Evolutionary conservation across 1,140 invertebrate species (phyloP).

Genomic region (Himalopsyche phryganea): DNA sequence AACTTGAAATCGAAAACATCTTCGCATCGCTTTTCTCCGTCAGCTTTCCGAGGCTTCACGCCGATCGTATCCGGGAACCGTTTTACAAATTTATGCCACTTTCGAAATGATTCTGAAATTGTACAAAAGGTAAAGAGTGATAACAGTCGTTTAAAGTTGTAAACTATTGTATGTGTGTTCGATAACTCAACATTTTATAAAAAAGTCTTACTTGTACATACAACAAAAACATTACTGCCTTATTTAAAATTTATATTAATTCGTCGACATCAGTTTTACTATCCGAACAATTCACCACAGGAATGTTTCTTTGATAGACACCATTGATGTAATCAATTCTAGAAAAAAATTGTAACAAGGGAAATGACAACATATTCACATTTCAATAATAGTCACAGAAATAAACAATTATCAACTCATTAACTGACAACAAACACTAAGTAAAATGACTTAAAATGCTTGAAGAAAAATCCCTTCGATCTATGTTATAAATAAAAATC

Average conservation of each 20-base stretch:
- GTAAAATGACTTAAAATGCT: too few species aligned
- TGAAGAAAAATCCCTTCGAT: too few species aligned
- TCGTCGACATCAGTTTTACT: not conserved
- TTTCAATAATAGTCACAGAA: too few species aligned
- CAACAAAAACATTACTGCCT: slow-evolving; percentile 17
- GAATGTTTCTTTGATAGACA: not conserved
- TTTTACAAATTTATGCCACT: too few species aligned
- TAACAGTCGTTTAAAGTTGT: not conserved
- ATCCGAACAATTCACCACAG: slow-evolving; percentile 6
- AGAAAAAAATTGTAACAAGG: slow-evolving; percentile 2
- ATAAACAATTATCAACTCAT: too few species aligned
- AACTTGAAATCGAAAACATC: not conserved
- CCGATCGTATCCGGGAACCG: not conserved
- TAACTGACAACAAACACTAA: too few species aligned
- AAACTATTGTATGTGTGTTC: too few species aligned
- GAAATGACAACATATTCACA: too few species aligned
- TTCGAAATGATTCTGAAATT: slow-evolving; percentile 10
- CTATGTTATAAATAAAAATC: too few species aligned
- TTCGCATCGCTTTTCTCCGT: not conserved
- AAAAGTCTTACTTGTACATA: slow-evolving; percentile 23
- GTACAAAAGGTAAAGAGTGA: slow-evolving; percentile 21
- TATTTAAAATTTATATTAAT: not conserved
- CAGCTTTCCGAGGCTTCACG: not conserved
- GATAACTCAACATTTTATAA: slow-evolving; percentile 12
- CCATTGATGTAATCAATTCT: not conserved